Base-by-base conservation (phyloP, 2,113 vertebrate genomes). In the Amia ocellicauda region DNA sequence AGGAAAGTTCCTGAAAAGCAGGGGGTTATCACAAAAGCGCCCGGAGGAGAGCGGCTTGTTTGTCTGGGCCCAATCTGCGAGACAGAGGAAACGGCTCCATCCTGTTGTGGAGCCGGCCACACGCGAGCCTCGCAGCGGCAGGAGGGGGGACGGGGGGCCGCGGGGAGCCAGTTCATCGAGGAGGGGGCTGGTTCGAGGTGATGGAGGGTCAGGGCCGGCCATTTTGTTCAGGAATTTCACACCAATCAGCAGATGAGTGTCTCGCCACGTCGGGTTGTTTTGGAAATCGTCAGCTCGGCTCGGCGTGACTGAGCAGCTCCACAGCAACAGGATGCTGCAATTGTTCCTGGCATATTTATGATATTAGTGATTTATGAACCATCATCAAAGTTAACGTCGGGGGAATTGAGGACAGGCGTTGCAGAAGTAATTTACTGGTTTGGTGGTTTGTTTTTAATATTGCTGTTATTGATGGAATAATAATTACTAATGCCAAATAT, bases 1-100 rank as follows among this genome's bases (percentile, higher is more conserved):
- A 26, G 24, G 11, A 45, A 20, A 49, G 10, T 36, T 63, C 60
- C 49, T 53, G 60, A 63, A 53, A 52, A 19, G 26, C 14, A 41
- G 52, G 50, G 43, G 47, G 26, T 41, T 41, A 43, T 55, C 49
- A 28, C 50, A 28, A 24, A 54, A 36, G 50, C 8, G 36, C 22
- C 20, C 19, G 14, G 43, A 52, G 36, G 5, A 55, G 22, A 4
- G 36, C 16, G 26, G 8, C 45, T 31, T 63, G 50, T 54, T 63
- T 63, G 62, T 54, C 62, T 63, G 36, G 31, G 61, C 23, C 49
- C 29, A 63, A 50, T 41, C 61, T 58, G 23, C 14, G 41, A 40
- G 62, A 31, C 27, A 13, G 51, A 63, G 64, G 62, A 63, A 63
- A 43, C 62, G 42, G 51, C 31, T 51, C 51, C 51, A 41, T 67